Percentiles rank a stretch among this genome's conserved stretches.
Conservation (phyloP, 2,797 vertebrate species). For the Cirrhinus mrigala region DNA sequence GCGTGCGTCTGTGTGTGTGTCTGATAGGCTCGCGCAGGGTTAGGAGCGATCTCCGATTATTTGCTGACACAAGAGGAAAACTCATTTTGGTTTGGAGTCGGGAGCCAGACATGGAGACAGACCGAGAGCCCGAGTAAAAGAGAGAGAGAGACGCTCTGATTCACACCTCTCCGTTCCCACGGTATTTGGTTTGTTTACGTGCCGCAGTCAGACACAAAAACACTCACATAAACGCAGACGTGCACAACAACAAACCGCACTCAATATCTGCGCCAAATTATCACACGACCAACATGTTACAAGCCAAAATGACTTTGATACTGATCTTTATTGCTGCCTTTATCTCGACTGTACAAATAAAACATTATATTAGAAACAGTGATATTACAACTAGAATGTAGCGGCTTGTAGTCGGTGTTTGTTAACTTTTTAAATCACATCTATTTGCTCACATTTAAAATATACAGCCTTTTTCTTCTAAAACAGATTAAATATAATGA, state of each 20-base stretch:
- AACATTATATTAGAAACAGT: neutral
- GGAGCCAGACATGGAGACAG: constrained; percentile 53
- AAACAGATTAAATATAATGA: no score
- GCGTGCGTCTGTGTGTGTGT: constrained; percentile 8
- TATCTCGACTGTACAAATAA: neutral
- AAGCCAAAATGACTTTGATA: neutral
- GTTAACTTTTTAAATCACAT: neutral
- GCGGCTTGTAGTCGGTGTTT: neutral
- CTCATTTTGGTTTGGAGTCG: constrained; percentile 62
- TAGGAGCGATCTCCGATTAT: constrained; percentile 73
- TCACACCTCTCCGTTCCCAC: constrained; percentile 78
- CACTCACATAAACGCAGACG: constrained; percentile 58
- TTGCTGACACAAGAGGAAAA: constrained; percentile 80
- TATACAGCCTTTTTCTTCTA: neutral
- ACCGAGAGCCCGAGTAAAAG: constrained; percentile 9
- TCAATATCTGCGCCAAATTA: neutral
- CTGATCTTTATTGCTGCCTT: neutral
- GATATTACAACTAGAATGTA: neutral
- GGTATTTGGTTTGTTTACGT: constrained; percentile 80
- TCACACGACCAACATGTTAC: neutral
- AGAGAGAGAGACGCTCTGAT: constrained; percentile 62
- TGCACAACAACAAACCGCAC: constrained; percentile 38
- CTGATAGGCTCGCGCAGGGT: constrained; percentile 58
- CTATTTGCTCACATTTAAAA: neutral
- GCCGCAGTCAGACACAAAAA: constrained; percentile 73